A percentile compares a stretch with the other conserved stretches of the same genome.
These are phyloP conservation scores for Cuculus canorus DNA, from an alignment of 2,797 vertebrate genomes.

Conservation along the genomic window DNA sequence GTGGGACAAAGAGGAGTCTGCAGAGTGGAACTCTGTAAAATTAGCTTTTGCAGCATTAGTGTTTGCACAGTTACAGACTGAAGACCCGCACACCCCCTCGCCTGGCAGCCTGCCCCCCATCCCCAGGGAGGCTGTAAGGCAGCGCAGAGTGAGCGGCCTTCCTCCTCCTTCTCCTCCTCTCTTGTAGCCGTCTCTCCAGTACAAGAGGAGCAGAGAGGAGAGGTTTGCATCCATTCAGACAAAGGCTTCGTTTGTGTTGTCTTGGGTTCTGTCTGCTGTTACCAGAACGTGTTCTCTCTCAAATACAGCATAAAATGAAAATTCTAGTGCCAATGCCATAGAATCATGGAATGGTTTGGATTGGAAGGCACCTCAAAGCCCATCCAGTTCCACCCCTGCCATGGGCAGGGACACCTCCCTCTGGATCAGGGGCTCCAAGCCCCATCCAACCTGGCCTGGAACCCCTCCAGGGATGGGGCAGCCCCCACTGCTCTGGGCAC, in stretches of 20 bases:
- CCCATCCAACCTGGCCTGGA: no score
- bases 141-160: neutral
- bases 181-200: neutral
- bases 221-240: neutral
- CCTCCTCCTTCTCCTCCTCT: neutral
- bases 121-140: neutral
- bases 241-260: neutral
- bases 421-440: no score
- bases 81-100: constrained; percentile 46
- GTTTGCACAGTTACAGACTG: constrained; percentile 78
- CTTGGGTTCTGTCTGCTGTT: neutral
- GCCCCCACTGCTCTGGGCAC: no score
- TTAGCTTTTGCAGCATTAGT: constrained; percentile 79
- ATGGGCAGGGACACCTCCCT: no score
- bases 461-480: no score
- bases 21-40: constrained; percentile 84
- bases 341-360: no score
- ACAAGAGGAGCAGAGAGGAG: neutral
- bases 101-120: constrained; percentile 63
- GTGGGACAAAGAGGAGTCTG: constrained; percentile 78
- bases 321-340: neutral
- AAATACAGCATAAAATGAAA: neutral
- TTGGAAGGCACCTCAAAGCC: no score
- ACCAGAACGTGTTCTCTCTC: neutral
- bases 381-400: no score